Percentiles rank a stretch among this genome's conserved stretches.
Evolutionary conservation across 2,797 vertebrate genomes (phyloP).

Genomic region (Mastacembelus armatus): DNA sequence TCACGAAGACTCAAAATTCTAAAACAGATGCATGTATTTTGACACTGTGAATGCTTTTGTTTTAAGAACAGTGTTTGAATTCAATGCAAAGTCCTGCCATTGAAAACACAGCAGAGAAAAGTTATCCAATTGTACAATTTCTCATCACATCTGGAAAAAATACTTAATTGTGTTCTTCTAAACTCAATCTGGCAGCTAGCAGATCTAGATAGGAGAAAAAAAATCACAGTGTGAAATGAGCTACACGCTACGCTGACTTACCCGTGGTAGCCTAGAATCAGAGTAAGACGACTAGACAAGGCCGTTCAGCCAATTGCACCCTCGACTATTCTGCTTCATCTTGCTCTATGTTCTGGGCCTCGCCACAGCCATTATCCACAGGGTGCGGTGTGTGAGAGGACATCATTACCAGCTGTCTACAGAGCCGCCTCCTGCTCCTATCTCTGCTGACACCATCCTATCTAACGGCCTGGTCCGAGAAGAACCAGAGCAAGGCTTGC

Average conservation of each 20-base stretch:
- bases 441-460: slow-evolving; percentile 63
- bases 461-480: slow-evolving; percentile 51
- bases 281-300: slow-evolving; percentile 70
- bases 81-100: slow-evolving; percentile 35
- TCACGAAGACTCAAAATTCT: slow-evolving; percentile 32
- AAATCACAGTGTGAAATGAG: slow-evolving; percentile 79
- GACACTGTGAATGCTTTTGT: slow-evolving; percentile 23
- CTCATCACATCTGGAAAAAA: slow-evolving; percentile 71
- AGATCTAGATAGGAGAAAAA: slow-evolving; percentile 70
- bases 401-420: slow-evolving; percentile 79
- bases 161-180: slow-evolving; percentile 70
- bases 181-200: slow-evolving; percentile 70
- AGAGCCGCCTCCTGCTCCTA: slow-evolving; percentile 52
- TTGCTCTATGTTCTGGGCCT: slow-evolving; percentile 31
- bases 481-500: slow-evolving; percentile 45
- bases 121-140: slow-evolving; percentile 60
- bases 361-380: slow-evolving; percentile 71
- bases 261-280: slow-evolving; percentile 52
- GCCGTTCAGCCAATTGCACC: slow-evolving; percentile 48
- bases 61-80: slow-evolving; percentile 20
- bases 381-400: slow-evolving; percentile 69
- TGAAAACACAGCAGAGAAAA: slow-evolving; percentile 42
- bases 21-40: slow-evolving; percentile 29
- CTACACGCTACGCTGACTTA: slow-evolving; percentile 65
- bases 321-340: slow-evolving; percentile 61